Percentiles rank a stretch among this genome's conserved stretches.
Conservation (phyloP, 2,888 invertebrate genomes). For the Oscheius myriophilus region DNA sequence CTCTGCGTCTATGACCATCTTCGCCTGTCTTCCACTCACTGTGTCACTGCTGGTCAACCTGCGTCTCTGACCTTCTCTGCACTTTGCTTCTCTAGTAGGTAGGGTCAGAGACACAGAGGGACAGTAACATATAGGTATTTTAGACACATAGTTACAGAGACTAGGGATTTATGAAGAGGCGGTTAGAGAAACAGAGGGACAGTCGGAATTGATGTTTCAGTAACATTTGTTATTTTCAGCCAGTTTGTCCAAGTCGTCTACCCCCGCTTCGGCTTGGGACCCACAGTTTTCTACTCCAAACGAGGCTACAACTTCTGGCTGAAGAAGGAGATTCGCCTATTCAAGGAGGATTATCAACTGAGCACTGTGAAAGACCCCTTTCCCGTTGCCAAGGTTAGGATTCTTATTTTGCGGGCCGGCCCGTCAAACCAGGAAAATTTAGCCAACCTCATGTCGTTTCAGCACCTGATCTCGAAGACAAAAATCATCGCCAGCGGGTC, state of each 20-base stretch:
- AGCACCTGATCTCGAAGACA: slow-evolving; percentile 25
- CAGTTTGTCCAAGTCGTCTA: slow-evolving; percentile 18
- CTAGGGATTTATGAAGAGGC: too few relatives aligned
- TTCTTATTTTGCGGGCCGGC: too few relatives aligned
- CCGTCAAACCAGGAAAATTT: background rate
- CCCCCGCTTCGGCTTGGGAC: background rate
- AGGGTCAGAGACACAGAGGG: too few relatives aligned
- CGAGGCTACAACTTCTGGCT: slow-evolving; percentile 27
- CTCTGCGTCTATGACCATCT: too few relatives aligned
- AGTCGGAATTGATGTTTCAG: background rate
- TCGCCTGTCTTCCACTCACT: too few relatives aligned
- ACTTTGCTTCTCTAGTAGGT: too few relatives aligned
- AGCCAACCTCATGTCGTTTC: background rate
- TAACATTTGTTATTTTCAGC: slow-evolving; percentile 8
- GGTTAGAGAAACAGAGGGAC: too few relatives aligned
- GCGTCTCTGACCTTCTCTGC: too few relatives aligned
- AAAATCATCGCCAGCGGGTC: slow-evolving; percentile 9
- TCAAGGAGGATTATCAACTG: slow-evolving; percentile 20
- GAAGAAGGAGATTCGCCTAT: slow-evolving; percentile 25
- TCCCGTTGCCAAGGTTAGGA: too few relatives aligned
- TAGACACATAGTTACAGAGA: too few relatives aligned
- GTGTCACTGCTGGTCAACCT: too few relatives aligned
- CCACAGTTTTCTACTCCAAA: slow-evolving; percentile 16
- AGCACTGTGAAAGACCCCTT: background rate
- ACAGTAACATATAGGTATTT: too few relatives aligned